Conservation (phyloP, 1,140 invertebrate genomes). For the Cydia amplana region DNA sequence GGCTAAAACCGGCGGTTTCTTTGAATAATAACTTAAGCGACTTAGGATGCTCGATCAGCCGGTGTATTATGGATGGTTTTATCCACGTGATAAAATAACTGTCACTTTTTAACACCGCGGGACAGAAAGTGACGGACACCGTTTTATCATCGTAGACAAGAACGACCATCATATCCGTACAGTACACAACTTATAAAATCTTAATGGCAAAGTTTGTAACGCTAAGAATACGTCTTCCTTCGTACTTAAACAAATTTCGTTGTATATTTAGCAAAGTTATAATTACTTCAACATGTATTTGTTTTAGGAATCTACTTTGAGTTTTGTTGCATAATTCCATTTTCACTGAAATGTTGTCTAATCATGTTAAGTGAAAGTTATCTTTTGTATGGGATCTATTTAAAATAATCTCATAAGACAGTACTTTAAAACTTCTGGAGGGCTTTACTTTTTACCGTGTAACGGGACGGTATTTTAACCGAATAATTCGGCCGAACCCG, state of each 20-base stretch:
- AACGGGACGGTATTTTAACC: no score
- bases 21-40: conserved; percentile 23
- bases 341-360: conserved; percentile 6
- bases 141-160: no score
- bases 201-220: conserved; percentile 23
- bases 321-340: conserved; percentile 6
- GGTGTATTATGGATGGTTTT: no score
- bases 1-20: neutral
- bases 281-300: conserved; percentile 16
- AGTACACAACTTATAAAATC: conserved; percentile 13
- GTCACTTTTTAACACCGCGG: no score
- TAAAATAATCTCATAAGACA: no score
- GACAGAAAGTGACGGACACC: no score
- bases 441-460: no score
- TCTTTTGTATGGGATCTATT: neutral
- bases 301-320: neutral
- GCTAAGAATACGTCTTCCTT: neutral
- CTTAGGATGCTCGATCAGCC: conserved; percentile 18
- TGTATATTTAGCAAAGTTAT: neutral
- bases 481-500: no score
- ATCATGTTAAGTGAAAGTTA: conserved; percentile 19
- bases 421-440: no score
- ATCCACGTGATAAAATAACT: no score
- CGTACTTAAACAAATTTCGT: conserved; percentile 23
- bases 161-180: no score